Evolutionary conservation across 2,113 vertebrate genomes (phyloP).

Genomic region (Etheostoma cragini): DNA sequence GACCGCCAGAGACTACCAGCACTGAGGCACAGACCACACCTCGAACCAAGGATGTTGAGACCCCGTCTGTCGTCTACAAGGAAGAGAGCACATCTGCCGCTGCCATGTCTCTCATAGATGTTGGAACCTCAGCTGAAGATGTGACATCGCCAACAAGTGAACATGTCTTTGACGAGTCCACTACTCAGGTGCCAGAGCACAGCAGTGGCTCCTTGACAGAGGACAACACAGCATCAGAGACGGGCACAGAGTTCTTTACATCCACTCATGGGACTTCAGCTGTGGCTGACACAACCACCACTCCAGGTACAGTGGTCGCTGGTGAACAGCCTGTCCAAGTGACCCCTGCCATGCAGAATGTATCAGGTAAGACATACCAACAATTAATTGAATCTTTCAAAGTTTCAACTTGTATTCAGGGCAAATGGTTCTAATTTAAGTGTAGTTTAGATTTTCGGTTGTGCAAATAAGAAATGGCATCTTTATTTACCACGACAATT

Average conservation of each 20-base stretch:
- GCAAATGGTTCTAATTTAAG: not conserved
- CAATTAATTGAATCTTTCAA: not conserved
- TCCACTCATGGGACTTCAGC: conserved; percentile 61
- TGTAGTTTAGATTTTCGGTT: not conserved
- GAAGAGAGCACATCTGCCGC: conserved; percentile 26
- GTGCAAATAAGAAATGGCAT: not conserved
- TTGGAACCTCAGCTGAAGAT: conserved; percentile 75
- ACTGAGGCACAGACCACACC: conserved; percentile 20
- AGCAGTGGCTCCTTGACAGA: conserved; percentile 61
- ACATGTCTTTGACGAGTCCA: conserved; percentile 74
- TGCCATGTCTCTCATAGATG: conserved; percentile 68
- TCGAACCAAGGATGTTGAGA: conserved; percentile 14
- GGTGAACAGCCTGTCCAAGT: conserved; percentile 80
- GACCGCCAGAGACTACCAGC: not conserved
- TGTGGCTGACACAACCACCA: conserved; percentile 68
- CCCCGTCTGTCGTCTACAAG: conserved; percentile 4
- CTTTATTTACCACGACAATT: not conserved
- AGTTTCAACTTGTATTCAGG: not conserved
- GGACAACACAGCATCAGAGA: conserved; percentile 70
- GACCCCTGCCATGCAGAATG: conserved; percentile 82
- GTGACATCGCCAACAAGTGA: conserved; percentile 75
- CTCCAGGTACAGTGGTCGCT: conserved; percentile 65
- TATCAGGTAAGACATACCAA: conserved; percentile 87
- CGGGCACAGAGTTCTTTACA: conserved; percentile 85
- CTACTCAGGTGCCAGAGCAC: conserved; percentile 29